Conservation (phyloP, 2,113 vertebrate genomes). For the Pachyramphus minor region DNA sequence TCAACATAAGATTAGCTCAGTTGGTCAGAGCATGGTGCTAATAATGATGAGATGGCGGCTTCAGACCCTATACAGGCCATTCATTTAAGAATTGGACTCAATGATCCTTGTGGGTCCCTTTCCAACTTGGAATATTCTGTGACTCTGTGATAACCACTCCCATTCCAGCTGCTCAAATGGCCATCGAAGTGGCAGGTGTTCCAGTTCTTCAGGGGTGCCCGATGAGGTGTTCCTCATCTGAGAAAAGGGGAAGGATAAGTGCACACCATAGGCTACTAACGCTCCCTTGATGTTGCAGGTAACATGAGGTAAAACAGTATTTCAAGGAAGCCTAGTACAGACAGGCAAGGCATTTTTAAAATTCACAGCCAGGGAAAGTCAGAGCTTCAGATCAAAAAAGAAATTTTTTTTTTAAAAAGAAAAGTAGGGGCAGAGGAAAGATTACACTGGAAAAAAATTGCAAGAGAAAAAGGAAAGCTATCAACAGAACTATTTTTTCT, state of each 20-base stretch:
- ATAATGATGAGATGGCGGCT: rapidly evolving
- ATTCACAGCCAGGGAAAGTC: not conserved
- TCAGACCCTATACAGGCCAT: rapidly evolving
- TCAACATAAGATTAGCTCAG: not conserved
- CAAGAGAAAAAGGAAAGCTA: not conserved
- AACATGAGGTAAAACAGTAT: not conserved
- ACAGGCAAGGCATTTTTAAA: not conserved
- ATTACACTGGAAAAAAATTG: not conserved
- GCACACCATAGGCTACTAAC: not conserved
- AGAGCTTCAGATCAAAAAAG: not conserved
- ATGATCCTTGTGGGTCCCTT: not conserved
- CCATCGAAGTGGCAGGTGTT: not conserved
- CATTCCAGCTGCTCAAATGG: not conserved
- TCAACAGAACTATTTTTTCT: not conserved
- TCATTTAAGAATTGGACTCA: not conserved
- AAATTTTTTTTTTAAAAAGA: not conserved
- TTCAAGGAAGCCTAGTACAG: not conserved
- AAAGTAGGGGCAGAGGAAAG: not conserved
- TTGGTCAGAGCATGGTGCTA: not conserved
- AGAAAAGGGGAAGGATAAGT: not conserved
- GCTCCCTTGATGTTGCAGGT: not conserved
- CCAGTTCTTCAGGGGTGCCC: not conserved
- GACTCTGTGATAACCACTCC: not conserved
- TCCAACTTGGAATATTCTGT: not conserved
- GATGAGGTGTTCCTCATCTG: not conserved